These are phyloP conservation scores for Tenthredo livida DNA, from an alignment of 2,888 invertebrate species.

Conservation along the genomic window DNA sequence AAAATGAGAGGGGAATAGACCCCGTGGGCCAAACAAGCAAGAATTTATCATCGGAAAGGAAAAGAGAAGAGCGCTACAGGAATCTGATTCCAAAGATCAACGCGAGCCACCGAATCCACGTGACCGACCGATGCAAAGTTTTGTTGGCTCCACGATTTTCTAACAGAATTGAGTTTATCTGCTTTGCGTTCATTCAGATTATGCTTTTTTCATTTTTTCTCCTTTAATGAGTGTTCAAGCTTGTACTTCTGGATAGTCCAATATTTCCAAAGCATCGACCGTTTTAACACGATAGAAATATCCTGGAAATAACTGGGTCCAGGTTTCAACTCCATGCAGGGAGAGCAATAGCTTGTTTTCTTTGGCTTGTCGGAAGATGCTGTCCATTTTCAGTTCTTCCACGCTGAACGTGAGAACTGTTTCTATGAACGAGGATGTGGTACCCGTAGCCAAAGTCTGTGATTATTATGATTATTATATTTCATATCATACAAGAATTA, in stretches of 20 bases:
- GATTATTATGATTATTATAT: neutral
- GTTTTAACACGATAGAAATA: slow-evolving; percentile 17
- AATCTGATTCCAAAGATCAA: neutral
- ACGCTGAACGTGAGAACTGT: slow-evolving; percentile 4
- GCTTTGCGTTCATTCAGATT: neutral
- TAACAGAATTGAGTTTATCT: neutral
- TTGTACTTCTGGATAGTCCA: neutral
- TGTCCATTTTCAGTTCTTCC: slow-evolving; percentile 27
- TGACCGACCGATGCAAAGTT: neutral
- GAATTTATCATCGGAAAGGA: neutral
- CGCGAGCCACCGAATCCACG: neutral
- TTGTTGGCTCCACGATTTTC: neutral
- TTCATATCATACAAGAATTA: neutral
- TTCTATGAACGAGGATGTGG: slow-evolving; percentile 32
- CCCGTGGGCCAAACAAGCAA: neutral
- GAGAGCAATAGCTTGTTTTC: slow-evolving; percentile 20
- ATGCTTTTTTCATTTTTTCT: neutral
- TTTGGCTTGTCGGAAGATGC: slow-evolving; percentile 10
- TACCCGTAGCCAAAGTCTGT: slow-evolving; percentile 32
- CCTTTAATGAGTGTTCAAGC: neutral
- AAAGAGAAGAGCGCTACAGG: neutral
- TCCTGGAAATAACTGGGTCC: slow-evolving; percentile 41
- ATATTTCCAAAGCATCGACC: neutral
- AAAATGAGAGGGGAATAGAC: neutral
- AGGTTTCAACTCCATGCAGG: slow-evolving; percentile 20